A percentile compares a stretch with the other conserved stretches of the same genome.
Evolutionary conservation across 2,888 invertebrate genomes (phyloP).

Genomic region (Smittia aterrima): DNA sequence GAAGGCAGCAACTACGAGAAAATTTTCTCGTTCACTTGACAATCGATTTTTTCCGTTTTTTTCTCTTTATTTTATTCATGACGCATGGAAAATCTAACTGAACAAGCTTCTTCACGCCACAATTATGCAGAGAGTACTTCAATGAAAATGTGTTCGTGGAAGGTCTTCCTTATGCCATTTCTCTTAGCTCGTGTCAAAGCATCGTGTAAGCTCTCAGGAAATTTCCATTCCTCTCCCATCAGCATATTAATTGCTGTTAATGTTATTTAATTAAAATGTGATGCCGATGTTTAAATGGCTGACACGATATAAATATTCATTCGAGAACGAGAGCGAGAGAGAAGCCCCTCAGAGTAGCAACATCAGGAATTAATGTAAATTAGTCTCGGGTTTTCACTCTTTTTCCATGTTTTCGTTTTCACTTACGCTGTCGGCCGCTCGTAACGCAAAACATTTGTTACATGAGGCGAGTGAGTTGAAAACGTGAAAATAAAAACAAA

Average conservation of each 20-base stretch:
- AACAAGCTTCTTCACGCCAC: neutral
- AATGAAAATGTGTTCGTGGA: neutral
- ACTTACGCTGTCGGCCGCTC: neutral
- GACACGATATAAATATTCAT: conserved; percentile 19
- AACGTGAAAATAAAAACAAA: neutral
- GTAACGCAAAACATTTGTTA: neutral
- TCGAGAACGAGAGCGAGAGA: neutral
- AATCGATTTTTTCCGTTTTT: neutral
- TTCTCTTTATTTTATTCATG: conserved; percentile 21
- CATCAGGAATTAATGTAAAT: conserved; percentile 7
- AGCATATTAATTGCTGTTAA: conserved; percentile 29
- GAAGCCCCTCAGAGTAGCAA: neutral
- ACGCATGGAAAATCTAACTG: neutral
- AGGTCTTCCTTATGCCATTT: neutral
- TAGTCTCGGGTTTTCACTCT: conserved; percentile 14
- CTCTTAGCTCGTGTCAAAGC: neutral
- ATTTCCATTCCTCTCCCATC: conserved; percentile 8
- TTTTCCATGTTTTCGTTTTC: conserved; percentile 8
- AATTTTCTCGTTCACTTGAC: neutral
- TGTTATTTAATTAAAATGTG: conserved; percentile 25
- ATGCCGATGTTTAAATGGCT: neutral
- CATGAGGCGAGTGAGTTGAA: neutral
- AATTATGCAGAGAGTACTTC: neutral
- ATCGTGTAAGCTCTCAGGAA: neutral
- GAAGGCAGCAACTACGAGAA: neutral